Evolutionary conservation across 2,797 vertebrate genomes (phyloP).

Genomic region (Percopsis omiscomaycus): DNA sequence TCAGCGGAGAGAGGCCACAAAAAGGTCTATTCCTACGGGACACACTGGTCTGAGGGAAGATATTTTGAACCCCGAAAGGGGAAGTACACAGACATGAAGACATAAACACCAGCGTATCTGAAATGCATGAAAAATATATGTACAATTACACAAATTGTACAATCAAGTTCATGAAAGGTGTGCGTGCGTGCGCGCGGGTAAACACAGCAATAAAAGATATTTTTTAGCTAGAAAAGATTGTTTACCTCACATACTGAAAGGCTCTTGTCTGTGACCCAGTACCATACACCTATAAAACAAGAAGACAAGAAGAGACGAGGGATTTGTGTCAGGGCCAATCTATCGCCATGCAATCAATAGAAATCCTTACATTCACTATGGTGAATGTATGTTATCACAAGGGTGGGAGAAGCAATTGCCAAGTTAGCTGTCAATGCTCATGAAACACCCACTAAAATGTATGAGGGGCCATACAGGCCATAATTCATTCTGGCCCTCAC

Average conservation of each 20-base stretch:
- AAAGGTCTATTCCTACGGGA: neutral
- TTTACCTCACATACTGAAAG: slow-evolving; percentile 98
- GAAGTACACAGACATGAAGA: neutral
- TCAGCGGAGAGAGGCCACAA: neutral
- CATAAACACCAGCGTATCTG: neutral
- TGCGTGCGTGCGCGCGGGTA: neutral
- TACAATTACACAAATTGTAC: no score
- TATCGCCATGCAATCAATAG: no score
- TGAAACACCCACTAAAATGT: no score
- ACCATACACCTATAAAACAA: slow-evolving; percentile 87
- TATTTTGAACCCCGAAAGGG: neutral
- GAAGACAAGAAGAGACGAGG: slow-evolving; percentile 7
- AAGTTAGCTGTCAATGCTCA: no score
- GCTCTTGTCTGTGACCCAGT: slow-evolving; percentile 95
- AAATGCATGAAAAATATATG: no score
- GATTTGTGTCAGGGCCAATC: neutral
- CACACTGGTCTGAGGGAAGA: neutral
- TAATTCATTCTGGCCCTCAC: no score
- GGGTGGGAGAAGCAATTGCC: no score
- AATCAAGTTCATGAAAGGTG: no score
- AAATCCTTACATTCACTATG: no score
- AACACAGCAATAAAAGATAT: neutral
- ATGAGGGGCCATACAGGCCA: no score
- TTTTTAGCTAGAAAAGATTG: neutral
- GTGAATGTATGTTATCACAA: no score